phyloP scores from a whole-genome alignment of 2,888 invertebrate genomes.

The Drosophila differens region DNA sequence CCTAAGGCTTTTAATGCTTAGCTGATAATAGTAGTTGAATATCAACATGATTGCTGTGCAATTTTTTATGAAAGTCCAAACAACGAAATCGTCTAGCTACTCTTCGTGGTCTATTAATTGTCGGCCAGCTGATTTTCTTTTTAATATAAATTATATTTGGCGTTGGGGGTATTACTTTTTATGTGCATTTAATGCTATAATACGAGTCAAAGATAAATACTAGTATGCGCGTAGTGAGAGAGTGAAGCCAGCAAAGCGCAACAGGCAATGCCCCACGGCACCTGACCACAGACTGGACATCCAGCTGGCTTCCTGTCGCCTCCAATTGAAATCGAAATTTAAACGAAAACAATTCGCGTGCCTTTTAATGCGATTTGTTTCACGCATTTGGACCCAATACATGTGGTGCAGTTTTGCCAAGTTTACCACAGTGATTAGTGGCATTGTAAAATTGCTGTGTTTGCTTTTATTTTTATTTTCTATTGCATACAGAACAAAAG shows the following conservation, averaged over 20 bases:
- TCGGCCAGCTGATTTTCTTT: constrained; percentile 63
- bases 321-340: constrained; percentile 24
- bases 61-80: constrained; percentile 38
- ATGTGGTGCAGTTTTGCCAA: constrained; percentile 13
- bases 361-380: constrained; percentile 28
- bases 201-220: constrained; percentile 2
- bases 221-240: not conserved
- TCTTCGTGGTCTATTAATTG: constrained; percentile 77
- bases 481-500: constrained; percentile 58
- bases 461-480: not conserved
- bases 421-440: not conserved
- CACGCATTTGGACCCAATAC: constrained; percentile 19
- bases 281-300: not conserved
- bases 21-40: constrained; percentile 10
- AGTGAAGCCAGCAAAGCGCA: constrained; percentile 14
- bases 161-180: constrained; percentile 22
- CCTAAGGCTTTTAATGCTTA: not conserved
- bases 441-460: constrained; percentile 13
- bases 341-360: constrained; percentile 25
- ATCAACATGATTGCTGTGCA: constrained; percentile 13
- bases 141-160: constrained; percentile 36
- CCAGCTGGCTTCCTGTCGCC: not conserved
- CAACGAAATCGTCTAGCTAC: constrained; percentile 59
- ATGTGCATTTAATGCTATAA: constrained; percentile 15
- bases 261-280: constrained; percentile 16